Conservation (phyloP, 2,113 vertebrate species). For the Nestor notabilis region DNA sequence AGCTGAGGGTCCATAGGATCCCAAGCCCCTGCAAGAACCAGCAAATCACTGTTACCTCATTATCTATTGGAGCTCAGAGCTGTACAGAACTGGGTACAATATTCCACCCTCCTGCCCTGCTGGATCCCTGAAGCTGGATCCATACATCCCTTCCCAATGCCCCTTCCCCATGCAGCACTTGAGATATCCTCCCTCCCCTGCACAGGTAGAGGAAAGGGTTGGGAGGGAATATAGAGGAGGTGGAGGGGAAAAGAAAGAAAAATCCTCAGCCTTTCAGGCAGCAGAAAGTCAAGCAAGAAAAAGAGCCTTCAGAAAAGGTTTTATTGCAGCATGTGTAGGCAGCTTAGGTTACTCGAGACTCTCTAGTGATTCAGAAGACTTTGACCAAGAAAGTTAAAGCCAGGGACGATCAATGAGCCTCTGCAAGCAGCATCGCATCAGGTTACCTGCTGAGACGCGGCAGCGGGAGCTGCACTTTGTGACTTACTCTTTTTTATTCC, state of each 20-base stretch:
- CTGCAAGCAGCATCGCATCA: constrained; percentile 20
- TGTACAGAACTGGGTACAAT: not conserved
- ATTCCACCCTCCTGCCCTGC: not conserved
- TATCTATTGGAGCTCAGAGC: not conserved
- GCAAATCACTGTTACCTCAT: not conserved
- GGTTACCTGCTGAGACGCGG: constrained; percentile 63
- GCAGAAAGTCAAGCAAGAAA: constrained; percentile 44
- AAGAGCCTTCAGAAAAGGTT: constrained; percentile 47
- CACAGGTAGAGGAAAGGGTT: not conserved
- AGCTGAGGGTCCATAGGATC: not conserved
- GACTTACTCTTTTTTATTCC: not conserved
- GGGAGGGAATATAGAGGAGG: not conserved
- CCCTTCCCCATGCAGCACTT: not conserved
- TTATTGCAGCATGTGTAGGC: constrained; percentile 48
- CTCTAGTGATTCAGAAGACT: constrained; percentile 71
- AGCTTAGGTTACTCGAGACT: constrained; percentile 71
- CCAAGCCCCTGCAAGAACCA: not conserved
- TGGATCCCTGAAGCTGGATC: not conserved
- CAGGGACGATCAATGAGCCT: constrained; percentile 67
- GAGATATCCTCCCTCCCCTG: not conserved
- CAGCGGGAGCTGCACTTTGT: not conserved
- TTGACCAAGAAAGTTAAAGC: constrained; percentile 73
- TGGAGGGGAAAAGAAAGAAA: not conserved
- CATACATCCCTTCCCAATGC: not conserved
- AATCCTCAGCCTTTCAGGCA: not conserved